These are phyloP conservation scores for Eulemur rubriventer DNA, from an alignment of 2,797 vertebrate genomes.

Conservation along the genomic window DNA sequence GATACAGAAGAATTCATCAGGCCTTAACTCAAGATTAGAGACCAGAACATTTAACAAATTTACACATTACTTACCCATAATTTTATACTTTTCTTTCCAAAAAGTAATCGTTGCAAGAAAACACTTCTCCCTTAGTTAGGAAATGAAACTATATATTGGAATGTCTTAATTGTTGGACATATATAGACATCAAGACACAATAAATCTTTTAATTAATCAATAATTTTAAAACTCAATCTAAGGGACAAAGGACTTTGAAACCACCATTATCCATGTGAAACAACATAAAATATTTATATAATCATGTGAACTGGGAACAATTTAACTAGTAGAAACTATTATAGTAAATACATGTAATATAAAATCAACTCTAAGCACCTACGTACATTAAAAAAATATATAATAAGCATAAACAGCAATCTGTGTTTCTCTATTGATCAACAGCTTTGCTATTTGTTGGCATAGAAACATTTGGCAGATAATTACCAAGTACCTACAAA, in stretches of 20 bases:
- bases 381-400: background rate
- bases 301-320: background rate
- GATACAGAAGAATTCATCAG: background rate
- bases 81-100: background rate
- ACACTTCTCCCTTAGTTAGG: background rate
- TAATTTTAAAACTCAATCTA: slow-evolving; percentile 36
- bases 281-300: background rate
- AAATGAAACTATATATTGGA: background rate
- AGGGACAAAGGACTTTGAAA: background rate
- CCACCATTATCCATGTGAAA: background rate
- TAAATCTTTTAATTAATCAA: background rate
- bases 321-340: slow-evolving; percentile 2
- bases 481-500: background rate
- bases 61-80: background rate
- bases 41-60: background rate
- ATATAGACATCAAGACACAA: background rate
- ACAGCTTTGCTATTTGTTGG: background rate
- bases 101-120: background rate
- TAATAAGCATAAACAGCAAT: background rate
- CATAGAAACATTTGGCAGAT: background rate
- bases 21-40: background rate
- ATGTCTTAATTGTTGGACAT: background rate
- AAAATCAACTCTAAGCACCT: background rate
- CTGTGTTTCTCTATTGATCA: slow-evolving; percentile 7
- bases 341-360: background rate